These are phyloP conservation scores for Mus minutoides DNA, from an alignment of 2,797 vertebrate genomes.

Conservation along the genomic window DNA sequence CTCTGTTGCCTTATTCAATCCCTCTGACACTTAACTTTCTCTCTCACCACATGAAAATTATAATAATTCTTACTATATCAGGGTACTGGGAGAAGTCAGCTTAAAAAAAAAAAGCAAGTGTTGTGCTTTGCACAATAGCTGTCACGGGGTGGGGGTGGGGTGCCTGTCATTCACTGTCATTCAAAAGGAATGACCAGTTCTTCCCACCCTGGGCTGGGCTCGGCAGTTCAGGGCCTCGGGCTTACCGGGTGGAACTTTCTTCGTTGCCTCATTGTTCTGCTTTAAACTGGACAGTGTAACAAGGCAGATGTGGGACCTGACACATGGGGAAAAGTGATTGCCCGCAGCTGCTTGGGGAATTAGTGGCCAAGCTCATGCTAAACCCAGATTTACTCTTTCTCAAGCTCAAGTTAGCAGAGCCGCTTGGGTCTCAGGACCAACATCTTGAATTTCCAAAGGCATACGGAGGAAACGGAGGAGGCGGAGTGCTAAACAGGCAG, in stretches of 20 bases:
- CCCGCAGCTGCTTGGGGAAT: background rate
- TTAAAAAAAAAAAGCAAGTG: background rate
- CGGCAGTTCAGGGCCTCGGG: background rate
- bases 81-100: background rate
- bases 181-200: background rate
- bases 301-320: background rate
- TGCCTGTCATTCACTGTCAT: fast-evolving
- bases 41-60: background rate
- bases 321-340: background rate
- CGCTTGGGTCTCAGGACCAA: conserved; percentile 15
- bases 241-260: background rate
- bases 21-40: background rate
- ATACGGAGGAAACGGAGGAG: background rate
- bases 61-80: background rate
- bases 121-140: background rate
- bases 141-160: too few relatives aligned
- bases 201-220: background rate
- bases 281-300: background rate
- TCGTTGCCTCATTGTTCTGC: background rate
- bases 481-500: background rate
- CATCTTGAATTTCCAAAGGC: conserved; percentile 32
- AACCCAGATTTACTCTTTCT: conserved; percentile 23
- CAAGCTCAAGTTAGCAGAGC: background rate
- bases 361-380: background rate
- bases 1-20: background rate